phyloP scores from a whole-genome alignment of 2,797 vertebrate genomes.

The Caiman crocodilus region DNA sequence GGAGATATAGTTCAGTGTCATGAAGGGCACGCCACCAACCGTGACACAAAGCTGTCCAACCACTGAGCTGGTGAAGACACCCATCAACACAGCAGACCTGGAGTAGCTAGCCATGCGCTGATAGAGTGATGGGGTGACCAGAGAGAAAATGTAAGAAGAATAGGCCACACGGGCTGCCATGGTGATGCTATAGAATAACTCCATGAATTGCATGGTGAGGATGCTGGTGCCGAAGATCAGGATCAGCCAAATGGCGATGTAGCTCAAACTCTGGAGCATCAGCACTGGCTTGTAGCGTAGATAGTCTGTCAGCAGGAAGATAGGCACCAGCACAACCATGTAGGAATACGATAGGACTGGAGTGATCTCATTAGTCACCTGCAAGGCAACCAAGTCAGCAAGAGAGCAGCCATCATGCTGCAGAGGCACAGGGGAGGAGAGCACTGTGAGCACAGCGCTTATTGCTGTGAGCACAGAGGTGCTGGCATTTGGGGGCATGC shows the following conservation, averaged over 20 bases:
- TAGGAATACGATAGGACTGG: slow-evolving; percentile 94
- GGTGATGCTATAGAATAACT: slow-evolving; percentile 93
- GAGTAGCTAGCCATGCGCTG: slow-evolving; percentile 94
- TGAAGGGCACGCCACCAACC: slow-evolving; percentile 70
- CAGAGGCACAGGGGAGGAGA: neutral
- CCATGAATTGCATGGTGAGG: slow-evolving; percentile 94
- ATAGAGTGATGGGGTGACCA: slow-evolving; percentile 87
- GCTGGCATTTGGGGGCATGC: no score
- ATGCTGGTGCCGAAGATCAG: slow-evolving; percentile 85
- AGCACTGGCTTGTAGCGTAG: slow-evolving; percentile 95
- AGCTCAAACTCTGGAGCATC: slow-evolving; percentile 91
- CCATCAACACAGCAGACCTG: slow-evolving; percentile 89
- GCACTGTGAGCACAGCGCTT: no score
- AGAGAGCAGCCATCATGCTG: rapidly evolving
- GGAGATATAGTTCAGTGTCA: slow-evolving; percentile 83
- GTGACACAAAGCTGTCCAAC: slow-evolving; percentile 91
- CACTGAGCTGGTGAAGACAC: slow-evolving; percentile 93
- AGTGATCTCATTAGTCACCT: slow-evolving; percentile 95
- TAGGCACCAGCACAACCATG: slow-evolving; percentile 91
- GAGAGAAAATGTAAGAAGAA: slow-evolving; percentile 97
- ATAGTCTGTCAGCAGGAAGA: slow-evolving; percentile 94
- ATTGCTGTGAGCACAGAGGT: no score
- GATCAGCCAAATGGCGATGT: slow-evolving; percentile 91
- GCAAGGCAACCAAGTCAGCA: neutral
- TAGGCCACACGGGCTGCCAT: slow-evolving; percentile 97